phyloP scores from a whole-genome alignment of 2,797 vertebrate genomes.

The Threskiornis aethiopicus region DNA sequence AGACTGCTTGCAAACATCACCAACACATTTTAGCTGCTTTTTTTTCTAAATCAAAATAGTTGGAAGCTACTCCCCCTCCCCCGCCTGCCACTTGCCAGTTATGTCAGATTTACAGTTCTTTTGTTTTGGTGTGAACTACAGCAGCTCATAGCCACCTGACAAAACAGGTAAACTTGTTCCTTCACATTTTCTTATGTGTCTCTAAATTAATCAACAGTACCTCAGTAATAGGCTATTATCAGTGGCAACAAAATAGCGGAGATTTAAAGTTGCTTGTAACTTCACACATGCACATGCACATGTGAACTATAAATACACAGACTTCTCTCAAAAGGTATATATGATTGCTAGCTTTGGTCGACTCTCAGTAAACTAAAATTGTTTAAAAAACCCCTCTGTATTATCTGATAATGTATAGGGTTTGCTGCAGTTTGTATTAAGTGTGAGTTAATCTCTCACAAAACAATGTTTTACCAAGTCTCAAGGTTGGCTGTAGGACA shows the following conservation, averaged over 20 bases:
- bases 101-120: not conserved
- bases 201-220: not conserved
- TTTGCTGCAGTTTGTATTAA: not conserved
- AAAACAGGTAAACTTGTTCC: not conserved
- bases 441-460: slow-evolving; percentile 30
- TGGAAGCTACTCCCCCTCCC: not conserved
- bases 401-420: slow-evolving; percentile 26
- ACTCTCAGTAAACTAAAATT: not conserved
- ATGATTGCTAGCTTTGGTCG: not conserved
- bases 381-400: not conserved
- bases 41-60: not conserved
- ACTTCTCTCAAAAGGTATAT: not conserved
- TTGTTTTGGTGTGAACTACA: not conserved
- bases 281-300: not conserved
- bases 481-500: slow-evolving; percentile 71
- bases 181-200: not conserved
- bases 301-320: not conserved
- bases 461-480: not conserved
- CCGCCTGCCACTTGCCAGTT: not conserved
- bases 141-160: not conserved
- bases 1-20: not conserved
- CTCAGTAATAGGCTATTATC: not conserved
- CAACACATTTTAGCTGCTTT: not conserved
- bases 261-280: not conserved
- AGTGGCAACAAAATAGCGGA: not conserved